These are phyloP conservation scores for Paracentrotus lividus DNA, from an alignment of 53 echinoderm and acorn worm species.

Conservation along the genomic window DNA sequence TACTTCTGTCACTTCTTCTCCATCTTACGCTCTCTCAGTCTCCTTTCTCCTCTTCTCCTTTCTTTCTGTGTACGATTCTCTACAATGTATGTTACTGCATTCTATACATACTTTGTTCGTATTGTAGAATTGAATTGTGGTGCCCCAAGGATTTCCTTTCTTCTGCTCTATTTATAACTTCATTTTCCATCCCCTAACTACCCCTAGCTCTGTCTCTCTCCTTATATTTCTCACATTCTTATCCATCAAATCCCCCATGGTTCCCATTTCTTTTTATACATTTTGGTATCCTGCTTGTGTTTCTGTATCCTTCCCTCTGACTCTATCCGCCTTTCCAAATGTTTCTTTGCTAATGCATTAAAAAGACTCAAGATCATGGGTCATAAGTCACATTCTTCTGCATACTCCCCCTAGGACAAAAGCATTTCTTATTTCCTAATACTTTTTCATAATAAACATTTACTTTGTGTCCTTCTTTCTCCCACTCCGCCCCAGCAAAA, in stretches of 20 bases:
- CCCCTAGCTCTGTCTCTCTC: not conserved
- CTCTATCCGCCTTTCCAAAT: slow-evolving; percentile 25
- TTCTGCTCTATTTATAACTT: not conserved
- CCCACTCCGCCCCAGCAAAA: not conserved
- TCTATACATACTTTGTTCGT: not conserved
- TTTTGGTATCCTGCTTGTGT: not conserved
- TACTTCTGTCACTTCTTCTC: not conserved
- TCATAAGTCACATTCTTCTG: slow-evolving; percentile 52
- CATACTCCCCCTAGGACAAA: slow-evolving; percentile 50
- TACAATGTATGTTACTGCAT: too few species aligned
- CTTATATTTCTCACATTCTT: not conserved
- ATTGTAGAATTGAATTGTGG: not conserved
- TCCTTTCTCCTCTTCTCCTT: not conserved
- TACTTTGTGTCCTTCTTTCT: too few species aligned
- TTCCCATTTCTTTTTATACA: not conserved
- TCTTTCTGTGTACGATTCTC: not conserved
- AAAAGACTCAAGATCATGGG: slow-evolving; percentile 1
- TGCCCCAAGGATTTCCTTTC: not conserved
- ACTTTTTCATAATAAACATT: not conserved
- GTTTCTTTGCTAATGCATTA: not conserved
- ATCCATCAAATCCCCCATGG: not conserved
- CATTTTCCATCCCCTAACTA: not conserved
- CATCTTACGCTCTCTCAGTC: too few species aligned
- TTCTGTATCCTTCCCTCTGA: not conserved
- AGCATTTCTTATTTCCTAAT: slow-evolving; percentile 22